Evolutionary conservation across 2,113 vertebrate genomes (phyloP), one percentile per base, ranked within the genome.

Genomic region (Steatornis caripensis): DNA sequence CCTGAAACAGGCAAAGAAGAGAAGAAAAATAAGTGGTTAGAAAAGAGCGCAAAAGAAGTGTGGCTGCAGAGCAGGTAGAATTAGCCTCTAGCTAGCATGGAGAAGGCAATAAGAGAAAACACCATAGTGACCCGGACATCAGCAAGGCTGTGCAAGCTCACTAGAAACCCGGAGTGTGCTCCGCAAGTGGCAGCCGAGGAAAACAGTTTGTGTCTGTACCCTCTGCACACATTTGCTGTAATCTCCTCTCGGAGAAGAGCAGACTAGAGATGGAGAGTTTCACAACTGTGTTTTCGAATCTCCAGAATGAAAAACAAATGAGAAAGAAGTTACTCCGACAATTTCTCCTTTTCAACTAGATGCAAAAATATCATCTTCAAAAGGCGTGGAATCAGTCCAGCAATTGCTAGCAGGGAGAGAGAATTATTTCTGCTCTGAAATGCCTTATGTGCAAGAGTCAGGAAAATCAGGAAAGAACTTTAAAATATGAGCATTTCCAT

Each of bases 1-100:
- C 99, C 99, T 99, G 87, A 48, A 32, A 65, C 10, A 57, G 49
- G 57, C 19, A 77, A 39, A 84, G 24, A 12, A 26, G 65, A 78
- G 29, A 11, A 71, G 37, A 41, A 30, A 82, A 84, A 34, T 2
- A 43, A 11, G 36, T 9, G 22, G 30, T 72, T 57, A 71, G 65
- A 43, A 48, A 76, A 49, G 30, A 88, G 12, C 1, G 6, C 21
- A 69, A 18, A 41, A 34, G 34, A n/a, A 34, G 16, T 0, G 32
- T 9, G 37, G 41, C 4, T 36, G 65, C 65, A 48, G 20, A 61
- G 19, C 5, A 20, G 51, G 39, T 18, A 24, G 46, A 66, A 66
- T 66, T 8, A 66, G 32, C 37, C 51, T 37, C 21, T n/a, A 46
- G 24, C 15, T 60, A 37, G 26, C 54, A 39, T 0, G 10, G 62